A percentile compares a stretch with the other conserved stretches of the same genome.
Evolutionary conservation across 1,140 invertebrate genomes (phyloP).

Genomic region (Glossosoma conforme): DNA sequence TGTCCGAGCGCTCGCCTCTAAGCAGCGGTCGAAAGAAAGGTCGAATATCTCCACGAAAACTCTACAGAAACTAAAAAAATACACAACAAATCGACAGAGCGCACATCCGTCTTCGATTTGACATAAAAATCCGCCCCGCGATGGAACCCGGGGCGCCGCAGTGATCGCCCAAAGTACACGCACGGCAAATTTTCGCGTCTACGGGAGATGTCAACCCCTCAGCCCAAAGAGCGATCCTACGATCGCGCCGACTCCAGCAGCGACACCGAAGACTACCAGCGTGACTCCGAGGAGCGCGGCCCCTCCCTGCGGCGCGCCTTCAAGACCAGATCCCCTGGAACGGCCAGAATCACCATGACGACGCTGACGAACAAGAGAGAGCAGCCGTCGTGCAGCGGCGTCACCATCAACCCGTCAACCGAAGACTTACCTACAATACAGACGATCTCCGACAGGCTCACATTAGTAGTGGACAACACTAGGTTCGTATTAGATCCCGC

Average conservation of each 20-base stretch:
- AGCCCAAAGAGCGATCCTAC: constrained; percentile 18
- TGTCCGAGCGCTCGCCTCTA: too few species aligned
- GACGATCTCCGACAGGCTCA: constrained; percentile 18
- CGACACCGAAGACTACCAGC: constrained; percentile 27
- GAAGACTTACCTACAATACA: not conserved
- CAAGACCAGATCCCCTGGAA: constrained; percentile 12
- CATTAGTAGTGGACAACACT: constrained; percentile 24
- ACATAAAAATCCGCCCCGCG: too few species aligned
- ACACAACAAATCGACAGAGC: too few species aligned
- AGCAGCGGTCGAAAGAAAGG: too few species aligned
- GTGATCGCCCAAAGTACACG: too few species aligned
- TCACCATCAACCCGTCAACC: not conserved
- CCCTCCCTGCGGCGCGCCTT: constrained; percentile 16
- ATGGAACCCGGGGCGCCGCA: too few species aligned
- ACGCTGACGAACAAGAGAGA: constrained; percentile 1
- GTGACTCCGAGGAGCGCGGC: constrained; percentile 9
- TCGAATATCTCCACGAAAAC: too few species aligned
- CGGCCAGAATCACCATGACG: not conserved
- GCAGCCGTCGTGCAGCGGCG: constrained; percentile 5
- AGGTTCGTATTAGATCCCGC: constrained; percentile 83
- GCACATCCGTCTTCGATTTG: too few species aligned
- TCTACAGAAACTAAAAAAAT: too few species aligned
- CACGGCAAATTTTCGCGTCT: too few species aligned
- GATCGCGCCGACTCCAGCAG: constrained; percentile 28
- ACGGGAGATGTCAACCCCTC: constrained; percentile 22